Conservation (phyloP, 2,113 vertebrate genomes). For the Dolichallabes microphthalmus region DNA sequence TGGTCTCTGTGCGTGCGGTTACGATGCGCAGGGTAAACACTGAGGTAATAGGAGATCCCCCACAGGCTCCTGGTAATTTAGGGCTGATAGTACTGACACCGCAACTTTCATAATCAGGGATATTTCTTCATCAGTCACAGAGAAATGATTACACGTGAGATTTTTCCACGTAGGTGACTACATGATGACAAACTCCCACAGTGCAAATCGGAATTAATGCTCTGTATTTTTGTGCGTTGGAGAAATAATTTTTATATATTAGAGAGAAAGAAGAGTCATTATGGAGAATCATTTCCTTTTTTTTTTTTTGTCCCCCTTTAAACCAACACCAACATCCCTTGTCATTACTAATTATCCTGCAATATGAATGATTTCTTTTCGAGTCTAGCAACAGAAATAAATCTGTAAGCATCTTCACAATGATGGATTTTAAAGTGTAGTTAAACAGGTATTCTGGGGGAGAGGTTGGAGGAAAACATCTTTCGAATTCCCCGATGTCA, state of each 20-base stretch:
- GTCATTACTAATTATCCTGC: no score
- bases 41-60: conserved; percentile 21
- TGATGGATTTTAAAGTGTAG: conserved; percentile 7
- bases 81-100: conserved; percentile 20
- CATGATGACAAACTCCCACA: conserved; percentile 11
- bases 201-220: background rate
- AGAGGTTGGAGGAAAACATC: conserved; percentile 10
- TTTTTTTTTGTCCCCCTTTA: background rate
- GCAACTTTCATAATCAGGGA: conserved; percentile 12
- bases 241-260: conserved; percentile 8
- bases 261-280: background rate
- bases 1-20: conserved; percentile 25
- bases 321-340: background rate
- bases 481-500: conserved; percentile 32
- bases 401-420: background rate
- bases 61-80: conserved; percentile 6
- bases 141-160: background rate
- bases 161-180: conserved; percentile 4
- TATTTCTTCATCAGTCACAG: conserved; percentile 20
- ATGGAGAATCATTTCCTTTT: background rate
- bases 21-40: conserved; percentile 34
- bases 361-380: background rate
- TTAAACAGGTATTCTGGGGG: background rate
- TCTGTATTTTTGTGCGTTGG: background rate
- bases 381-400: background rate